Evolutionary conservation across 2,888 invertebrate species (phyloP), one percentile per base, ranked within the genome.

Genomic region (Aromia moschata): DNA sequence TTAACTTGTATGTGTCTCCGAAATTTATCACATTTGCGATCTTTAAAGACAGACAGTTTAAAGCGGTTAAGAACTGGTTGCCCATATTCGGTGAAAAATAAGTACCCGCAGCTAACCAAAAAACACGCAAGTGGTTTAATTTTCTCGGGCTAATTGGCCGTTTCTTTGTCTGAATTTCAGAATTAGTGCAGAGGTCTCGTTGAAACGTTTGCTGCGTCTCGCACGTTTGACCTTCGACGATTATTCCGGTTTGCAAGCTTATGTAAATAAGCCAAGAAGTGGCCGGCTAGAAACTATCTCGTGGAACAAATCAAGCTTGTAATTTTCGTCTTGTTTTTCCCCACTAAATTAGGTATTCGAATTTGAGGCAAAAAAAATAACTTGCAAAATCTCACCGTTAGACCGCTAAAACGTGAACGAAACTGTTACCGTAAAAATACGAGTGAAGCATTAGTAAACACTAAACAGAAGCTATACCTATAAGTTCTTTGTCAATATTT

Each of bases 401-500:
- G 14, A n/a, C 20, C 20, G 49, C 38, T 38, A 49, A 49, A 38
- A 38, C 18, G 36, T 56, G 44, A 56, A 61, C 56, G 38, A 62
- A 62, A 62, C 60, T 62, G 60, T 62, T 51, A 66, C 64, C 67
- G 60, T 36, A 68, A 68, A 69, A 70, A 70, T 67, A 67, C 66
- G 66, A 69, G 71, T 70, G 69, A 68, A 71, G 66, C 65, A 64
- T 68, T 47, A 41, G 71, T 58, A 71, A 66, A 73, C 65, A 71
- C 62, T 70, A 65, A 64, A 70, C 66, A 68, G 68, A 64, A 68
- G 67, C 64, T 57, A 55, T 61, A 61, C 33, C n/a, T n/a, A n/a
- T n/a, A 67, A 72, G 70, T 70, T 70, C 66, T 70, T 65, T 70
- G 72, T 70, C 70, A 74, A 74, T 72, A 74, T 74, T 72, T 65